Evolutionary conservation across 1,140 invertebrate species (phyloP), one percentile per base, ranked within the genome.

Genomic region (Adelges cooleyi): DNA sequence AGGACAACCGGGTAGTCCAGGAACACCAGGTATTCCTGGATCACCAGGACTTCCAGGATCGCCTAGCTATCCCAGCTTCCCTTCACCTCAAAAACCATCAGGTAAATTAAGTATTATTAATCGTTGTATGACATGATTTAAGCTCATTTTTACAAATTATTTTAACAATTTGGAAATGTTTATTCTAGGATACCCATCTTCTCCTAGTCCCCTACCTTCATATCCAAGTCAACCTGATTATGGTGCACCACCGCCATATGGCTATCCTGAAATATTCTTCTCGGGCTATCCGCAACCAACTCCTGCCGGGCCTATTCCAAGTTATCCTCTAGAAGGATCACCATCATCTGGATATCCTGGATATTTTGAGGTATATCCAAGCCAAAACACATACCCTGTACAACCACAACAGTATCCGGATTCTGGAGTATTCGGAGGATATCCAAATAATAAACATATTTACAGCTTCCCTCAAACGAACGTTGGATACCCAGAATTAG

Each of bases 21-120:
- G 51, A 11, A 17, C n/a, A 59, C 53, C 67, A 36, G 65, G 50
- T 1, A 23, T 48, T n/a, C 71, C 70, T 40, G 69, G 52, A 68
- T 48, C 18, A 1, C 25, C 66, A 17, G 44, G 52, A 5, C 17
- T 44, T 18, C 29, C 46, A 42, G 66, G 66, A 38, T 4, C 17
- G 0, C 38, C 65, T 9, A 18, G 11, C 23, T 65, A 67, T 18
- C 67, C 69, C 15, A 67, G 48, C 29, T 51, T 23, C 68, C 27
- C n/a, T 13, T 20, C 22, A 42, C 40, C 54, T 1, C 11, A 18
- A 20, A 46, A 29, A 27, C 10, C 40, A 46, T 27, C 53, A 25
- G 23, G 53, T 56, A 10, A 23, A 17, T 25, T n/a, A n/a, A n/a
- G n/a, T n/a, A n/a, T n/a, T n/a, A n/a, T n/a, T n/a, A n/a, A n/a